These are phyloP conservation scores for Automeris io DNA, from an alignment of 2,888 invertebrate genomes.

Conservation along the genomic window DNA sequence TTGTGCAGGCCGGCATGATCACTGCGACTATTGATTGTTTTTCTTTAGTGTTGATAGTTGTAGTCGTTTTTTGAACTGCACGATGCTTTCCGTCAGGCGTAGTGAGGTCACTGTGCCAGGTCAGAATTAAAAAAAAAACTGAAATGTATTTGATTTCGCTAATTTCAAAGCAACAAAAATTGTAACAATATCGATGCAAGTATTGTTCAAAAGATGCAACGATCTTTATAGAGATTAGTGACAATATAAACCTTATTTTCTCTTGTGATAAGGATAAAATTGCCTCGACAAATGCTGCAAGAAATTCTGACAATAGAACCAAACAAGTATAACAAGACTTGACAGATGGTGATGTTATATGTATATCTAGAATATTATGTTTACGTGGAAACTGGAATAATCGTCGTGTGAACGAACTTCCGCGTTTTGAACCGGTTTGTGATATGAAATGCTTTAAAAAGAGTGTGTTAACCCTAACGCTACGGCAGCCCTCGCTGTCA, in stretches of 20 bases:
- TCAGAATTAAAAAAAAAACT: too few species aligned
- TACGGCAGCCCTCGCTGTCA: too few species aligned
- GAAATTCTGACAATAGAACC: neutral
- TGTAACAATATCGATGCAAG: neutral
- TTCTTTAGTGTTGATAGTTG: too few species aligned
- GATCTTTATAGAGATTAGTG: neutral
- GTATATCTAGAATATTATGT: neutral
- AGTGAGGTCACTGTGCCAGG: too few species aligned
- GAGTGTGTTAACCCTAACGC: too few species aligned
- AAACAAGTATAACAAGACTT: neutral
- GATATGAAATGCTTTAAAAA: constrained; percentile 49
- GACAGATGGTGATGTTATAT: neutral
- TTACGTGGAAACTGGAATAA: constrained; percentile 49
- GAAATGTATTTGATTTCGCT: too few species aligned
- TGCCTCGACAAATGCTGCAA: neutral
- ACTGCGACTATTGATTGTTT: too few species aligned
- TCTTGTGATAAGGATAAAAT: neutral
- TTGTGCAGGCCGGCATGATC: too few species aligned
- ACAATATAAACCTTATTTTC: neutral
- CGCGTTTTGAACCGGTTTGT: constrained; percentile 29
- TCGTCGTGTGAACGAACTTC: constrained; percentile 53
- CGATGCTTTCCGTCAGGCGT: too few species aligned
- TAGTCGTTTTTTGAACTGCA: too few species aligned
- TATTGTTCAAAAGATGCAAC: neutral
- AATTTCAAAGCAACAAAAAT: neutral